Conservation (phyloP, 2,888 invertebrate genomes). For the Miltochrista miniata region DNA sequence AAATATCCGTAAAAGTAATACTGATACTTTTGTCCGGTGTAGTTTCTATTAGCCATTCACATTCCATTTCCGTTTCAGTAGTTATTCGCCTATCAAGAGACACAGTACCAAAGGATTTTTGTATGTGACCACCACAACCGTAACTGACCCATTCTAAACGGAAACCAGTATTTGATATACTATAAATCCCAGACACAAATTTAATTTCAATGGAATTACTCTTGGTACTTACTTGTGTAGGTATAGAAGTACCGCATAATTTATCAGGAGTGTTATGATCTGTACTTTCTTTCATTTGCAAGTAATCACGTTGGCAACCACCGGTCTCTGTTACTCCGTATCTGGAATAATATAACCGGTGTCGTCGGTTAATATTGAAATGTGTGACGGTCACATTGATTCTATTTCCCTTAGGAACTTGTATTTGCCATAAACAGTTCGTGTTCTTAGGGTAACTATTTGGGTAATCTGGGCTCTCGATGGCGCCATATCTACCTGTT, state of each 20-base stretch:
- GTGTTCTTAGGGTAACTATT: constrained; percentile 82
- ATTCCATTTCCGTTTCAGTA: constrained; percentile 84
- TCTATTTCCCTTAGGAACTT: constrained; percentile 89
- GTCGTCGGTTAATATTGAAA: constrained; percentile 72
- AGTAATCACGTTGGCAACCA: constrained; percentile 85
- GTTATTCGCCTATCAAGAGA: constrained; percentile 85
- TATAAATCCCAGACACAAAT: constrained; percentile 84
- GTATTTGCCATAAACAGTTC: constrained; percentile 91
- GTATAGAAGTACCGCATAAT: constrained; percentile 74
- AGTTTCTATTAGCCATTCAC: constrained; percentile 91
- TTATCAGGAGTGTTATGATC: constrained; percentile 59
- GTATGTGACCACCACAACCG: constrained; percentile 90
- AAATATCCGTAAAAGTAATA: constrained; percentile 85
- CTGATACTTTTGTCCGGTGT: constrained; percentile 86
- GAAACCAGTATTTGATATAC: constrained; percentile 85
- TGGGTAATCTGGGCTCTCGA: constrained; percentile 95
- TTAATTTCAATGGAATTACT: constrained; percentile 84
- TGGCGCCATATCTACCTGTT: constrained; percentile 87
- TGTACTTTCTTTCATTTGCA: constrained; percentile 75
- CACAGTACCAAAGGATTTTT: constrained; percentile 80
- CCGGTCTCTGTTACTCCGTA: background rate
- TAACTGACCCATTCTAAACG: constrained; percentile 91
- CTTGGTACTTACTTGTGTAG: constrained; percentile 81
- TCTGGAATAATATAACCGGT: constrained; percentile 15
- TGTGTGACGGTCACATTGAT: constrained; percentile 93